Evolutionary conservation across 2,888 invertebrate genomes (phyloP).

Genomic region (Agrochola lota): DNA sequence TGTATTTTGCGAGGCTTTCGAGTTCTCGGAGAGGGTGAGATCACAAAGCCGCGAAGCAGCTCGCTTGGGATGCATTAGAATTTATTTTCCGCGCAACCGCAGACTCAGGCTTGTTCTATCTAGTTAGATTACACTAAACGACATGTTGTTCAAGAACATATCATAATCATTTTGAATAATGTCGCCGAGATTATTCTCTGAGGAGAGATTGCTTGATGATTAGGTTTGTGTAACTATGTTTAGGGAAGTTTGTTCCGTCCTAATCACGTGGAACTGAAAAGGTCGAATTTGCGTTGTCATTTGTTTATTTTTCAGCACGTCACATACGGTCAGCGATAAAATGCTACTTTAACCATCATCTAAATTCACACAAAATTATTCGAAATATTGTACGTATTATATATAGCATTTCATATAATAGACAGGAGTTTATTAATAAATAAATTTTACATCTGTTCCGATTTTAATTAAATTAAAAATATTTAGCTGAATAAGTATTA

Average conservation of each 20-base stretch:
- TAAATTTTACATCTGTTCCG: neutral
- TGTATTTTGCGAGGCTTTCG: conserved; percentile 50
- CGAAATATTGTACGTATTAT: neutral
- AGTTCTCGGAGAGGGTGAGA: conserved; percentile 34
- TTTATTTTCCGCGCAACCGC: conserved; percentile 62
- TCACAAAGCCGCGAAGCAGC: conserved; percentile 61
- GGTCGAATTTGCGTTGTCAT: neutral
- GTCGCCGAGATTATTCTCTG: conserved; percentile 54
- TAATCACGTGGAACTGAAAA: conserved; percentile 34
- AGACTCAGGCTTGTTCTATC: conserved; percentile 50
- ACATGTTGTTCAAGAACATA: conserved; percentile 60
- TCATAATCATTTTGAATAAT: conserved; percentile 66
- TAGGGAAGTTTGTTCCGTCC: conserved; percentile 28
- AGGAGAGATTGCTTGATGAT: conserved; percentile 55
- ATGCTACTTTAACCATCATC: neutral
- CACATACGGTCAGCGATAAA: neutral
- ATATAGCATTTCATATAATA: neutral
- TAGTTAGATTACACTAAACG: conserved; percentile 58
- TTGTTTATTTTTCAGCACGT: conserved; percentile 20
- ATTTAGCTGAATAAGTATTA: neutral
- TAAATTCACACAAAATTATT: neutral
- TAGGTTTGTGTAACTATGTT: conserved; percentile 53
- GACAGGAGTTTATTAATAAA: neutral
- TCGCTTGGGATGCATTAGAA: conserved; percentile 73
- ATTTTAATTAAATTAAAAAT: neutral